Conservation (phyloP, 2,113 vertebrate genomes). For the Proteles cristata region DNA sequence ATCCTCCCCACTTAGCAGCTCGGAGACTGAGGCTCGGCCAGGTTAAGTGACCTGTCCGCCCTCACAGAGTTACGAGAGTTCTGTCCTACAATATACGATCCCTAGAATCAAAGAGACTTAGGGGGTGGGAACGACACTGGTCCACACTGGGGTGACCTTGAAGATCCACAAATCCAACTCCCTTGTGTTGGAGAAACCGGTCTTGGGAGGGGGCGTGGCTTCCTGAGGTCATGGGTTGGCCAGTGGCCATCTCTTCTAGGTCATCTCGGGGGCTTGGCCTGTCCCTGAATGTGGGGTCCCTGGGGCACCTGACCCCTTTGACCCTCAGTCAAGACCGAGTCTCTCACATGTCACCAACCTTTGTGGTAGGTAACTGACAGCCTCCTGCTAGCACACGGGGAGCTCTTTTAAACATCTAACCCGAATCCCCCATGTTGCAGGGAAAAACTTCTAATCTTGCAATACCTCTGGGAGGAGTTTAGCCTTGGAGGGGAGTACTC, state of each 20-base stretch:
- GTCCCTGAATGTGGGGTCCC: not conserved
- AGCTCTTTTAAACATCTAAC: not conserved
- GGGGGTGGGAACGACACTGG: not conserved
- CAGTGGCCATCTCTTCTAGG: not conserved
- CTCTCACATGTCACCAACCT: not conserved
- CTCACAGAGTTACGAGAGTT: not conserved
- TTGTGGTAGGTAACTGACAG: not conserved
- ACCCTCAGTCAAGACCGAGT: not conserved
- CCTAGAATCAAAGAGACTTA: not conserved
- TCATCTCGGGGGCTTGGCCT: not conserved
- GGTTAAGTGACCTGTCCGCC: not conserved
- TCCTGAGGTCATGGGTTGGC: not conserved
- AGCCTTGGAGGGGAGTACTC: not conserved
- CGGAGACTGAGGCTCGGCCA: not conserved
- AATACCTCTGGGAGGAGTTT: not conserved
- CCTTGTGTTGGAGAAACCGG: not conserved
- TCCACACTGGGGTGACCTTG: not conserved
- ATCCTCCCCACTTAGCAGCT: not conserved
- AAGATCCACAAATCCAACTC: not conserved
- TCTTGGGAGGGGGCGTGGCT: not conserved
- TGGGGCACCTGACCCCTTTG: not conserved
- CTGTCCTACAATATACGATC: not conserved
- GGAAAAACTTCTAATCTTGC: not conserved
- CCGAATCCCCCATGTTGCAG: not conserved
- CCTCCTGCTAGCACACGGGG: not conserved